Evolutionary conservation across 1,140 invertebrate species (phyloP), one percentile per base, ranked within the genome.

Genomic region (Ips nitidus): DNA sequence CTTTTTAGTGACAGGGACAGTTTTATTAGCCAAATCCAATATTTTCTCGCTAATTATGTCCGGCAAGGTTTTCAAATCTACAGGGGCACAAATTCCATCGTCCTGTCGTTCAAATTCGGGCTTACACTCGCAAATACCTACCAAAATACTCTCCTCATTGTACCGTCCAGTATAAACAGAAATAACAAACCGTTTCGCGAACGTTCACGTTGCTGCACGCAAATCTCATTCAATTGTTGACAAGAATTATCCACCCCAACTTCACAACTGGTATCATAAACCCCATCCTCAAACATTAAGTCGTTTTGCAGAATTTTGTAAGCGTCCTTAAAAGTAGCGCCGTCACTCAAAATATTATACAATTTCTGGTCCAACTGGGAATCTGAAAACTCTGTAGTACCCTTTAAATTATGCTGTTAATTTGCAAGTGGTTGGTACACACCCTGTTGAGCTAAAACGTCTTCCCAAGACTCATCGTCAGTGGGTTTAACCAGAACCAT

Each of bases 401-500:
- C 41, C n/a, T 52, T 64, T 7, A 42, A 39, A 64, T 40, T 53
- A 52, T 39, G 41, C 2, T 53, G 7, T 22, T 41, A 41, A 52
- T 42, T 37, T 62, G 5, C 5, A 62, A 50, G 22, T 22, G 22
- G 22, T 22, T 53, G 38, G 40, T 36, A 61, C 40, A 53, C 66
- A 76, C 73, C 76, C 77, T 75, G 67, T 64, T 73, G 45, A 58
- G 66, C 59, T 50, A 87, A 73, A 0, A 86, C 76, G 65, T 89
- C 84, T 38, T 77, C 79, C 87, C 87, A 89, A 7, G 77, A 78
- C 57, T 82, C 81, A 43, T 82, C 81, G 50, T 82, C 81, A n/a
- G 87, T 83, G 3, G 91, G 90, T 80, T 87, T 88, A 1, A 93
- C 89, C 56, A 93, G 78, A 8, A 93, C 87, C 90, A 94, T 91